Evolutionary conservation across 2,113 vertebrate species (phyloP).

Genomic region (Leptodactylus fuscus): DNA sequence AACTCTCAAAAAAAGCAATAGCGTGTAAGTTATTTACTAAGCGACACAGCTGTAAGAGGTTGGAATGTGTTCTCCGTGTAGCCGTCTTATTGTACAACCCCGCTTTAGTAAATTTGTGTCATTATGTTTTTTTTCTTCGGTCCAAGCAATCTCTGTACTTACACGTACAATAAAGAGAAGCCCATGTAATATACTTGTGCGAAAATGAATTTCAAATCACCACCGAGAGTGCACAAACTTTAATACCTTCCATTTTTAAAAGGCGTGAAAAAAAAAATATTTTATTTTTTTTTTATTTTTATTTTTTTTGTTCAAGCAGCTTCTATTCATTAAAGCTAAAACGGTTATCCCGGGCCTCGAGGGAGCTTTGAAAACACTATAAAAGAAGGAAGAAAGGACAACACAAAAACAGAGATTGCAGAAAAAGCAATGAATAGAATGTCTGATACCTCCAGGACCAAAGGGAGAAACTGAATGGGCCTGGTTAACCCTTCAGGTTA

Average conservation of each 20-base stretch:
- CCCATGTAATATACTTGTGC: neutral
- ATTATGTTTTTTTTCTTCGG: neutral
- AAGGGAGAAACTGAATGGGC: no score
- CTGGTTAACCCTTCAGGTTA: neutral
- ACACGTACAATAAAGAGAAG: neutral
- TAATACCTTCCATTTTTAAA: slow-evolving; percentile 28
- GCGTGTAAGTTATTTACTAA: neutral
- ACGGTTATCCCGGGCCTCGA: slow-evolving; percentile 3
- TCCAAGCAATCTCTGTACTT: slow-evolving; percentile 16
- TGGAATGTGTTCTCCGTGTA: no score
- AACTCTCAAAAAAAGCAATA: neutral
- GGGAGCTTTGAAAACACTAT: slow-evolving; percentile 14
- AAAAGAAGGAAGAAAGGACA: neutral
- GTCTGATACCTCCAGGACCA: neutral
- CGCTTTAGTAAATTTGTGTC: neutral
- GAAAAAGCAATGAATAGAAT: neutral
- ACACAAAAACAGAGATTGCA: neutral
- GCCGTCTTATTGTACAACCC: neutral
- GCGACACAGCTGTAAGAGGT: neutral
- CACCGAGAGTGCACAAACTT: slow-evolving; percentile 15
- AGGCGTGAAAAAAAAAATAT: slow-evolving; percentile 25
- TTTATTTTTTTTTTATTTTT: neutral
- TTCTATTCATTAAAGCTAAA: slow-evolving; percentile 45
- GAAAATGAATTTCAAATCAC: slow-evolving; percentile 48
- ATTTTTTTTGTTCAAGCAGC: neutral